Evolutionary conservation across 2,888 invertebrate genomes (phyloP), one percentile per base, ranked within the genome.

Genomic region (Gibbula magus): DNA sequence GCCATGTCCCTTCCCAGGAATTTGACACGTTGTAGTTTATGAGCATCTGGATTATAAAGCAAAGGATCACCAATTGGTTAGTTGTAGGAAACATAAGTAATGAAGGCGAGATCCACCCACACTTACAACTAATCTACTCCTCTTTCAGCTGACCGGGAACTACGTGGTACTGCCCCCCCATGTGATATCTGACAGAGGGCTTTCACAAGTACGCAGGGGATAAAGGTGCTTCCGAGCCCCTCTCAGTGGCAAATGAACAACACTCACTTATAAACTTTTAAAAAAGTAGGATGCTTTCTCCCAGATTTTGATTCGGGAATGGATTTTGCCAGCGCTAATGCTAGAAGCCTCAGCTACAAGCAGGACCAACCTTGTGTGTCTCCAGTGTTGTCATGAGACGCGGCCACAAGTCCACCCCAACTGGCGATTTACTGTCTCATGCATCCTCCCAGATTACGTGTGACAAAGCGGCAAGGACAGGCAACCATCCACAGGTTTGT

Each of bases 241-340:
- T 45, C 10, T 45, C 10, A 7, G 45, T 45, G 45, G 45, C 45
- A 45, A 45, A 45, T 61, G 8, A 29, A 25, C 16, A 61, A 61
- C 61, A 29, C 29, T 61, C 29, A 25, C 61, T 61, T 61, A 3
- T 61, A 61, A 61, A 25, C 29, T 45, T 45, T 45, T 45, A 5
- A 45, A 45, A 5, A 45, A 29, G 20, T 61, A 61, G 29, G 16
- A 61, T 61, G 61, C 29, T 61, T 61, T 25, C 22, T 61, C 61
- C 61, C 61, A 29, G 61, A 61, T 61, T 29, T 10, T 61, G 61
- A 61, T 25, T 61, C 61, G 61, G 61, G 61, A 61, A 61, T 61
- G 61, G 61, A 61, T 61, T 61, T 61, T 61, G 61, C 61, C 61
- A 29, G 29, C 61, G 22, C 61, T 61, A 29, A 61, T 61, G 61